These are phyloP conservation scores for Steinernema scapterisci DNA, from an alignment of 2,888 invertebrate genomes.

Conservation along the genomic window DNA sequence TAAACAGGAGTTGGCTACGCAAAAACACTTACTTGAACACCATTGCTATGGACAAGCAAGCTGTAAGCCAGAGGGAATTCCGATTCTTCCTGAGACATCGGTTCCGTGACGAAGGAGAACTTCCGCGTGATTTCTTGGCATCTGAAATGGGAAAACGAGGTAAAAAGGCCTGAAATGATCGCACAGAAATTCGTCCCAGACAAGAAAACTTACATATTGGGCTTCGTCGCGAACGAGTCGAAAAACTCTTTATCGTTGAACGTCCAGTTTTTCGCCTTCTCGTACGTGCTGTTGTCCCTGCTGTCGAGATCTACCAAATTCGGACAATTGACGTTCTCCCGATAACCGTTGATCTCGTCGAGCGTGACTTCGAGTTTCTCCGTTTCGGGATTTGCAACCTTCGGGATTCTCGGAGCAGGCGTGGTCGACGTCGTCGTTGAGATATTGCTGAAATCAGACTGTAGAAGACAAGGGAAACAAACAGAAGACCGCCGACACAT, in stretches of 20 bases:
- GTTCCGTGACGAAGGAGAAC: constrained; percentile 36
- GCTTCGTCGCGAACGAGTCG: background rate
- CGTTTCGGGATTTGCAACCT: background rate
- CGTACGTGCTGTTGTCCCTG: background rate
- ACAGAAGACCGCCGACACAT: background rate
- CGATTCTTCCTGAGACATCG: constrained; percentile 40
- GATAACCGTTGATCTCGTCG: background rate
- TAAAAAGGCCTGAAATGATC: too few relatives aligned
- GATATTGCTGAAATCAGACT: background rate
- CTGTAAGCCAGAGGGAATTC: constrained; percentile 45
- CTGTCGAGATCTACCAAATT: background rate
- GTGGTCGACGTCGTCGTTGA: background rate
- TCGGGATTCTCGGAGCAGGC: background rate
- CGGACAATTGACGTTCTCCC: background rate
- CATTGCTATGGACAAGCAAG: constrained; percentile 36
- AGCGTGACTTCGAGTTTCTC: background rate
- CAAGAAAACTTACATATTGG: background rate
- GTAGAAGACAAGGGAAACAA: background rate
- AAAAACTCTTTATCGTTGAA: background rate
- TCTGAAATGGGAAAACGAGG: too few relatives aligned
- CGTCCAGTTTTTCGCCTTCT: background rate
- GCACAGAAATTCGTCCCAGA: too few relatives aligned
- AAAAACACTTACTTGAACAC: too few relatives aligned
- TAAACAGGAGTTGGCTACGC: too few relatives aligned
- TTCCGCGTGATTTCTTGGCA: background rate